A percentile compares a stretch with the other conserved stretches of the same genome.
These are phyloP conservation scores for Emydura subglobosa DNA, from an alignment of 2,113 vertebrate species.

Conservation along the genomic window DNA sequence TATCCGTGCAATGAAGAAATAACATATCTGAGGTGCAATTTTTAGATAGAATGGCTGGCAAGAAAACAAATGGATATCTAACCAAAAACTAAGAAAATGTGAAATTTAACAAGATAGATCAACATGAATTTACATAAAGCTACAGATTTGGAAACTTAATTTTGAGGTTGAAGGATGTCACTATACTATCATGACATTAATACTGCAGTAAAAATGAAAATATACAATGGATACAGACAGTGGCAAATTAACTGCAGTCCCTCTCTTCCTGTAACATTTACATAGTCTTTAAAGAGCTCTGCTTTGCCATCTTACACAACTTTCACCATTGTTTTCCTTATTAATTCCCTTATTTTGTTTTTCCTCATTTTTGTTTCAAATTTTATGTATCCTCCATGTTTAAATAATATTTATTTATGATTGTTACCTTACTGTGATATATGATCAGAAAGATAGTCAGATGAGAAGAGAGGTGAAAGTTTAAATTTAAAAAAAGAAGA, in stretches of 20 bases:
- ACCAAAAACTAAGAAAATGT: background rate
- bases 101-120: background rate
- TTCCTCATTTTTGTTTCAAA: background rate
- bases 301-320: background rate
- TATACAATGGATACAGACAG: background rate
- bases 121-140: background rate
- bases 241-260: background rate
- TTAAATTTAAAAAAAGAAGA: background rate
- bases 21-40: background rate
- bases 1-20: background rate
- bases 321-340: background rate
- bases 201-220: background rate
- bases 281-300: background rate
- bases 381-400: too few species aligned
- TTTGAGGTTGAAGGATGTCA: background rate
- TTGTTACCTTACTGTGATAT: background rate
- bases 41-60: background rate
- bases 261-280: background rate
- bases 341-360: background rate
- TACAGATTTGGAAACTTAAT: background rate
- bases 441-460: background rate
- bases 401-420: background rate
- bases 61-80: background rate
- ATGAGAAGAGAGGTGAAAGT: background rate
- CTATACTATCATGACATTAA: background rate